A percentile compares a stretch with the other conserved stretches of the same genome.
Conservation (phyloP, 2,797 vertebrate genomes). For the Clarias pachynema region DNA sequence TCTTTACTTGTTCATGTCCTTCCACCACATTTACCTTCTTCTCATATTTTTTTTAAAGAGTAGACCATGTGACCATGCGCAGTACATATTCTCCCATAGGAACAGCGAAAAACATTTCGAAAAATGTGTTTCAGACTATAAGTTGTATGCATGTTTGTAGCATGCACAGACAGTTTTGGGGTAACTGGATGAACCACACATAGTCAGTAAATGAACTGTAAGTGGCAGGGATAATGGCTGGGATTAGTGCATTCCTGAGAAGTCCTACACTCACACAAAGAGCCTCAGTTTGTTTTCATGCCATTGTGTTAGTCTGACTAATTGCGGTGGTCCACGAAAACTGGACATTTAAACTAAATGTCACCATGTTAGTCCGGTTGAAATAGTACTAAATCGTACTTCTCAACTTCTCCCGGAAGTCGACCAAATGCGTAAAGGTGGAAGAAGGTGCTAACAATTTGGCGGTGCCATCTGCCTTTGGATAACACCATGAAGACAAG, state of each 20-base stretch:
- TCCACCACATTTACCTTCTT: background rate
- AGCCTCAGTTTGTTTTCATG: background rate
- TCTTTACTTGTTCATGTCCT: background rate
- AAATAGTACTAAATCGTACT: no score
- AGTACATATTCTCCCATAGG: background rate
- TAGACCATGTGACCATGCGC: background rate
- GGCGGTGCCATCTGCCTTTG: no score
- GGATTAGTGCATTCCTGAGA: conserved; percentile 17
- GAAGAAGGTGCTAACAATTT: no score
- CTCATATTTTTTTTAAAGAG: background rate
- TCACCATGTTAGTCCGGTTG: no score
- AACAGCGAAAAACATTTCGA: background rate
- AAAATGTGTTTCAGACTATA: background rate
- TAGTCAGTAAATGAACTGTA: conserved; percentile 13
- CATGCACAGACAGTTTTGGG: background rate
- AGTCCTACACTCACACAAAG: background rate
- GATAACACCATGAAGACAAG: no score
- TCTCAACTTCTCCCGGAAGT: no score
- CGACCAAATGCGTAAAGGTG: no score
- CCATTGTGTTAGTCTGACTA: no score
- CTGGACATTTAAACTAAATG: no score
- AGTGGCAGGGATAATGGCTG: conserved; percentile 2
- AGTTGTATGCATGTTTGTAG: background rate
- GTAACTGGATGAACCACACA: background rate
- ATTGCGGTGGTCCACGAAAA: no score